Evolutionary conservation across 2,888 invertebrate species (phyloP).

Genomic region (Euphydryas editha): DNA sequence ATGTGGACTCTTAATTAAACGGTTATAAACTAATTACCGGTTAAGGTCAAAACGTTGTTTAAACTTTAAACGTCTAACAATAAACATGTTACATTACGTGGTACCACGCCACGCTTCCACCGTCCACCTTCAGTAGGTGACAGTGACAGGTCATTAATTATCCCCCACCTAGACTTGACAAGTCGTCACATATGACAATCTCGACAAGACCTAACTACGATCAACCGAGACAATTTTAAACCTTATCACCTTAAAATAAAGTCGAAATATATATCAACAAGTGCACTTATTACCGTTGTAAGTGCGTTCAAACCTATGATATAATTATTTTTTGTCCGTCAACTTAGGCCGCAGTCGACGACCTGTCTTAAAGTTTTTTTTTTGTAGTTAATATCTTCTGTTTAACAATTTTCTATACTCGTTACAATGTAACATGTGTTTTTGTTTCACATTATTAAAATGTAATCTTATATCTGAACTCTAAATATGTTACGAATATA

Average conservation of each 20-base stretch:
- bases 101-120: constrained; percentile 27
- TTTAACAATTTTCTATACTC: constrained; percentile 31
- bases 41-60: constrained; percentile 23
- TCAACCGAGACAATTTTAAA: constrained; percentile 41
- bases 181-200: constrained; percentile 54
- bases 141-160: constrained; percentile 63
- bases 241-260: neutral
- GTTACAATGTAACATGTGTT: constrained; percentile 33
- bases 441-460: constrained; percentile 34
- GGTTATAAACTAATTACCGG: constrained; percentile 8
- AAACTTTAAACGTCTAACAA: constrained; percentile 27
- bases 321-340: constrained; percentile 41
- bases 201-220: neutral
- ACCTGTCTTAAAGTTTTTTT: constrained; percentile 31
- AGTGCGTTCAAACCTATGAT: constrained; percentile 29
- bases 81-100: constrained; percentile 27
- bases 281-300: constrained; percentile 11
- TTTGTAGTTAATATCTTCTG: constrained; percentile 27
- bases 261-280: neutral
- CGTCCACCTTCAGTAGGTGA: constrained; percentile 40
- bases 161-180: constrained; percentile 63
- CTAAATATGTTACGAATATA: constrained; percentile 7
- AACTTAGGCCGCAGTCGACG: constrained; percentile 41
- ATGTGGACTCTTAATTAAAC: no score
- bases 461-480: constrained; percentile 31